Base-by-base conservation (phyloP, 1,140 invertebrate species). In the Apis dorsata region DNA sequence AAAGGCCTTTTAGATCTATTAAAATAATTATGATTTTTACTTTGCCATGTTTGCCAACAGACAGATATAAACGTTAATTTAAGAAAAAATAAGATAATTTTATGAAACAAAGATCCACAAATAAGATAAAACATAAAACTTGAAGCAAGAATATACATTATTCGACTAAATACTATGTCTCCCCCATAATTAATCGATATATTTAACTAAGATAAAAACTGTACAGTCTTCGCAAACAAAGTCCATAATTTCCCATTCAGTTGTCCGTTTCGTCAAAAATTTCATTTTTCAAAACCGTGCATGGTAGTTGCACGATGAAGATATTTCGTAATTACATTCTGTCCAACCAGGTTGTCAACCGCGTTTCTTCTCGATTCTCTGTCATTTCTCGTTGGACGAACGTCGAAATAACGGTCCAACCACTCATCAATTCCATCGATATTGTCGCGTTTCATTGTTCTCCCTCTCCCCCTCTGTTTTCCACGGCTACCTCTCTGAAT, bases 391-490 rank as follows among this genome's bases (percentile, higher is more conserved):
- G 66, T 0, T 13, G 55, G 55, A 69, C n/a, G 24, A 69, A 15
- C 44, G 55, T 71, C 49, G 49, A 62, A 55, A 34, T 19, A 55
- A n/a, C 68, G 53, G 71, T 9, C 15, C 34, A 28, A n/a, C 72
- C 79, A 13, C 79, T 81, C 71, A 75, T 65, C 79, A 75, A 66
- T 55, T 65, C 51, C 51, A 60, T 77, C 74, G 60, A 77, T 66
- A 66, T 81, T 85, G 85, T 76, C 85, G 72, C 78, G 71, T 51
- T 63, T 81, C 69, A 63, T 15, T 70, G 66, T 79, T 69, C 34
- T 17, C 7, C 21, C 11, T 79, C n/a, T 71, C 24, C 15, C n/a
- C 34, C 44, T 5, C 44, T 12, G 1, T 82, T 65, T 15, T 3
- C 1, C 19, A 60, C 73, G 79, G 55, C 15, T 44, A 65, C 57